Evolutionary conservation across 2,797 vertebrate genomes (phyloP).

Genomic region (Sardinella longiceps): DNA sequence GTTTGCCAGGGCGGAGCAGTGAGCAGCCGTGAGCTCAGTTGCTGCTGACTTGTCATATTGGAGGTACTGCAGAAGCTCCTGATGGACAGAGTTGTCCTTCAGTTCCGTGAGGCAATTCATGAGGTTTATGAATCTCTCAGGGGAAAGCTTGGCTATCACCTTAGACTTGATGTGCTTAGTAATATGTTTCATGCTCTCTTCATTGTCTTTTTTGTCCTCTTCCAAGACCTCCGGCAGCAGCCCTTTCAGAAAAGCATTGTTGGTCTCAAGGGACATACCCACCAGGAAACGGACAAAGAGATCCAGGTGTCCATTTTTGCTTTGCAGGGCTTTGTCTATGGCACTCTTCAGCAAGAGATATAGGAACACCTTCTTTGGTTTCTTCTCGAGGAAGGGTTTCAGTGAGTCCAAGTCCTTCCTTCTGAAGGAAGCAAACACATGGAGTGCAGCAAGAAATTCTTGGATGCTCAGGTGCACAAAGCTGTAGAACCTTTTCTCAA

Average conservation of each 20-base stretch:
- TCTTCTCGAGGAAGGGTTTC: not conserved
- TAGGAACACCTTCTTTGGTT: not conserved
- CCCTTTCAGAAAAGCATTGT: not conserved
- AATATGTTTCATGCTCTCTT: not conserved
- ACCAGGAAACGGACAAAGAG: not conserved
- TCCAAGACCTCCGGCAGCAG: not conserved
- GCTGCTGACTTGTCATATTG: not conserved
- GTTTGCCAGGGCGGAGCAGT: not conserved
- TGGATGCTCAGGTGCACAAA: conserved; percentile 8
- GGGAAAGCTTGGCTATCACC: not conserved
- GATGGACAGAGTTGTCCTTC: not conserved
- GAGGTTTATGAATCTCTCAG: not conserved
- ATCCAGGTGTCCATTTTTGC: not conserved
- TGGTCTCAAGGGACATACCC: not conserved
- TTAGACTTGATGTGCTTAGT: not conserved
- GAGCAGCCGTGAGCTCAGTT: not conserved
- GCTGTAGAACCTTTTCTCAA: not conserved
- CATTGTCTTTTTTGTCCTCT: not conserved
- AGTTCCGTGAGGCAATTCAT: not conserved
- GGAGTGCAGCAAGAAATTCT: not conserved
- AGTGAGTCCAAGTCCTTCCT: not conserved
- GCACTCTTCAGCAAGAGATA: not conserved
- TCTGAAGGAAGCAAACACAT: not conserved
- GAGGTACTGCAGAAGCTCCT: not conserved
- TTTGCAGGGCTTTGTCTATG: not conserved